Evolutionary conservation across 2,888 invertebrate genomes (phyloP).

Genomic region (Sylvicola cinctus): DNA sequence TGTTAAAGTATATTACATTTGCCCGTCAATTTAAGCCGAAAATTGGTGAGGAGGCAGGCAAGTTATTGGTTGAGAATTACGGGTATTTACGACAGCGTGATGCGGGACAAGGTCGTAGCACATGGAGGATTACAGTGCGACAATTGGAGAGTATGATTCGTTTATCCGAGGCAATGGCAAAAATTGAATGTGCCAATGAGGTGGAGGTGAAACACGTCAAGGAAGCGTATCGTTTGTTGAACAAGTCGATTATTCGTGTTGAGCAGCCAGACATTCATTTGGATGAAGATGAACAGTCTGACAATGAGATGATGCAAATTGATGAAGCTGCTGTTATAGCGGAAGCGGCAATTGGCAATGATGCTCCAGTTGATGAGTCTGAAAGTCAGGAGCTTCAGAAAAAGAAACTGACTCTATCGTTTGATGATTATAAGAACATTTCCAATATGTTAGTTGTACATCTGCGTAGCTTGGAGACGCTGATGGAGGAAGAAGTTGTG

Average conservation of each 20-base stretch:
- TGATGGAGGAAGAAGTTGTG: conserved; percentile 38
- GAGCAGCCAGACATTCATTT: conserved; percentile 94
- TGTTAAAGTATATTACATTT: conserved; percentile 89
- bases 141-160: conserved; percentile 92
- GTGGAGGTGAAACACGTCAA: conserved; percentile 75
- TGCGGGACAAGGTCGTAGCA: conserved; percentile 44
- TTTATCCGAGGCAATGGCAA: conserved; percentile 88
- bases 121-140: conserved; percentile 93
- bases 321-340: conserved; percentile 11
- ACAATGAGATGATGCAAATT: not conserved
- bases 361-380: conserved; percentile 11
- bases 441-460: conserved; percentile 80
- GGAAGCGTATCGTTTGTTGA: conserved; percentile 76
- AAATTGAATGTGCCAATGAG: conserved; percentile 84
- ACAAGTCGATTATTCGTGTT: conserved; percentile 91
- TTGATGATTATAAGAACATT: conserved; percentile 82
- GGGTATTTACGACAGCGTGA: conserved; percentile 70
- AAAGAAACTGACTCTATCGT: conserved; percentile 63
- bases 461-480: conserved; percentile 67
- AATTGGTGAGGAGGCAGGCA: conserved; percentile 60
- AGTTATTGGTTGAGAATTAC: conserved; percentile 75
- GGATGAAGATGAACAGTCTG: conserved; percentile 45
- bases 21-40: conserved; percentile 88
- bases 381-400: conserved; percentile 26
- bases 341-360: conserved; percentile 9